Evolutionary conservation across 2,113 vertebrate species (phyloP), one percentile per base, ranked within the genome.

Genomic region (Hoplias malabaricus): DNA sequence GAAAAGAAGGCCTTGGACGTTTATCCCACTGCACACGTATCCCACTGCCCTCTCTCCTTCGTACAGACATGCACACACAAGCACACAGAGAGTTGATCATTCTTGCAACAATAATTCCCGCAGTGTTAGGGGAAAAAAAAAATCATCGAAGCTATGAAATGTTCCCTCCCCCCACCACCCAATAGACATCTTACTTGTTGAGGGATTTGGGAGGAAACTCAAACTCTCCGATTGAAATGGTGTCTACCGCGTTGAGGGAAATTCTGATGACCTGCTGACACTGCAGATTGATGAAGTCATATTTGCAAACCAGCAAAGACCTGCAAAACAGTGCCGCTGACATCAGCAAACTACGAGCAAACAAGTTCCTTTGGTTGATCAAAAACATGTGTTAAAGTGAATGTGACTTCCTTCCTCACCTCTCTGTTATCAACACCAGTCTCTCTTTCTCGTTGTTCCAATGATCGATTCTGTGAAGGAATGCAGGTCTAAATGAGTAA

Each of bases 371-470:
- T 0, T 10, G 1, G 10, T 12, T 36, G 27, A 14, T 23, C 4
- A 53, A 46, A 14, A 21, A 31, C 4, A n/a, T 21, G 4, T n/a
- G n/a, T n/a, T n/a, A n/a, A n/a, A n/a, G n/a, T 23, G 14, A 2
- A 53, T 2, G 5, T 56, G 16, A 21, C 7, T 19, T 53, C 21
- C 29, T n/a, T 25, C n/a, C 76, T 86, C 74, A 91, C 93, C 89
- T 85, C 14, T 99, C 96, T 0, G 96, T 98, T 83, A 99, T 92
- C 1, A 99, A 94, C 66, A 98, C 94, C 1, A 99, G 92, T 5
- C 94, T 92, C 75, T 99, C 97, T 87, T 93, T 97, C 80, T 99
- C 97, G 0, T 97, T 99, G 90, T 99, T 99, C 97, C 97, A 99
- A 85, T 98, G 97, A 82, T 99, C 97, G 1, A 99, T 84, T 82